These are phyloP conservation scores for Esperia sulphurella DNA, from an alignment of 2,888 invertebrate species.

Conservation along the genomic window DNA sequence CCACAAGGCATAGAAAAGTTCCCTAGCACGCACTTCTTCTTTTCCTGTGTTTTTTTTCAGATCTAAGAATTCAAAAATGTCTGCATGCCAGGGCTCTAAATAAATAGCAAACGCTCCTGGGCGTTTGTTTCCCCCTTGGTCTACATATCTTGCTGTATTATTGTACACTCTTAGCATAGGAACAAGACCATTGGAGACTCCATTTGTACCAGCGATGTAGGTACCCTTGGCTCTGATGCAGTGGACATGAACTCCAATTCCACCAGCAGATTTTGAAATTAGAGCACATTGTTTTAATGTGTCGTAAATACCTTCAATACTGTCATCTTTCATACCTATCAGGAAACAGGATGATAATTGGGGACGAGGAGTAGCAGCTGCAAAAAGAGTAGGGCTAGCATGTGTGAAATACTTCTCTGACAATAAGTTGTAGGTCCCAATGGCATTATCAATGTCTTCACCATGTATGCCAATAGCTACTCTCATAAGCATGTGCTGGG, in stretches of 20 bases:
- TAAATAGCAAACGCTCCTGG: constrained; percentile 99
- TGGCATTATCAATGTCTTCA: constrained; percentile 93
- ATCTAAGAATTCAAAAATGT: constrained; percentile 96
- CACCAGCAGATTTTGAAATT: constrained; percentile 98
- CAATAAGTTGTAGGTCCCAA: constrained; percentile 96
- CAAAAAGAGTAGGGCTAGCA: constrained; percentile 98
- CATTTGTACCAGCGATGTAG: constrained; percentile 96
- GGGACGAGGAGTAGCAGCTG: constrained; percentile 94
- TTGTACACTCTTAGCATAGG: constrained; percentile 98
- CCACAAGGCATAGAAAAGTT: constrained; percentile 98
- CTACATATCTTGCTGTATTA: constrained; percentile 97
- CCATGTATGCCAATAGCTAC: constrained; percentile 98
- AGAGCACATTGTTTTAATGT: constrained; percentile 95
- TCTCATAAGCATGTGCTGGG: constrained; percentile 99
- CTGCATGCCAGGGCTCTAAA: constrained; percentile 99
- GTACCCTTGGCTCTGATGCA: constrained; percentile 95
- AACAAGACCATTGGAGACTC: constrained; percentile 95
- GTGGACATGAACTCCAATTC: constrained; percentile 97
- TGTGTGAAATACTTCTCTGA: constrained; percentile 98
- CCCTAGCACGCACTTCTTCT: constrained; percentile 95
- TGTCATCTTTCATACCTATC: constrained; percentile 95
- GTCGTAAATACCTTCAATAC: constrained; percentile 96
- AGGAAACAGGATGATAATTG: constrained; percentile 98
- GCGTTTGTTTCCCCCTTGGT: constrained; percentile 98
- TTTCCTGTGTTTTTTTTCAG: constrained; percentile 97